phyloP scores from a whole-genome alignment of 2,797 vertebrate species.

The Pseudocheirus occidentalis region DNA sequence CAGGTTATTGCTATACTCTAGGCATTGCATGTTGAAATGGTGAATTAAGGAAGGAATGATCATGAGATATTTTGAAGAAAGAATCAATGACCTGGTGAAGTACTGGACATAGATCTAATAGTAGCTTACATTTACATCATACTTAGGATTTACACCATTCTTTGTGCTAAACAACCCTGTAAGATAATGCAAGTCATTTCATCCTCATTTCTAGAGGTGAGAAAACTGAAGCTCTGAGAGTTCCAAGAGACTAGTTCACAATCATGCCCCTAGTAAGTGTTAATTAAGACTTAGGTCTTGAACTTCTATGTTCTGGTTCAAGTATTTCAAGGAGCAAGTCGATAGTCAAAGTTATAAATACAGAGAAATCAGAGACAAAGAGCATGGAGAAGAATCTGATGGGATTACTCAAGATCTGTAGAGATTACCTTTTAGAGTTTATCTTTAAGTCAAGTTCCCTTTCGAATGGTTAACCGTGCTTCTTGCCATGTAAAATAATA shows the following conservation, averaged over 20 bases:
- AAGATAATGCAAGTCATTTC: neutral
- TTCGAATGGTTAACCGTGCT: constrained; percentile 11
- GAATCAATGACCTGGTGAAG: neutral
- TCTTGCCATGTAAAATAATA: constrained; percentile 45
- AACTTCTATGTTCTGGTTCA: neutral
- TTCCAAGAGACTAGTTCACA: too few relatives aligned
- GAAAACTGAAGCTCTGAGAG: too few relatives aligned
- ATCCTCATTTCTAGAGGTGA: too few relatives aligned
- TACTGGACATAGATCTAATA: too few relatives aligned
- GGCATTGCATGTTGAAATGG: neutral
- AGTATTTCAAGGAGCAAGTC: neutral
- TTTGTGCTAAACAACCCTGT: neutral
- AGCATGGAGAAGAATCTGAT: constrained; percentile 15
- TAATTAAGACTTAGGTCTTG: too few relatives aligned
- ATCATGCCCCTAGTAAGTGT: too few relatives aligned
- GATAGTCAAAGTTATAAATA: neutral
- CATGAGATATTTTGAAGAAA: neutral
- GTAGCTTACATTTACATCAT: too few relatives aligned
- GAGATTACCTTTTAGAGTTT: constrained; percentile 8
- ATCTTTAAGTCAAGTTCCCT: neutral
- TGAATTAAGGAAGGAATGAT: neutral
- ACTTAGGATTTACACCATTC: neutral
- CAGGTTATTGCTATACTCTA: neutral
- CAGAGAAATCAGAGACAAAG: neutral
- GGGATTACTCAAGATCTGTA: constrained; percentile 41